Evolutionary conservation across 1,140 invertebrate species (phyloP).

Genomic region (Aricia agestis): DNA sequence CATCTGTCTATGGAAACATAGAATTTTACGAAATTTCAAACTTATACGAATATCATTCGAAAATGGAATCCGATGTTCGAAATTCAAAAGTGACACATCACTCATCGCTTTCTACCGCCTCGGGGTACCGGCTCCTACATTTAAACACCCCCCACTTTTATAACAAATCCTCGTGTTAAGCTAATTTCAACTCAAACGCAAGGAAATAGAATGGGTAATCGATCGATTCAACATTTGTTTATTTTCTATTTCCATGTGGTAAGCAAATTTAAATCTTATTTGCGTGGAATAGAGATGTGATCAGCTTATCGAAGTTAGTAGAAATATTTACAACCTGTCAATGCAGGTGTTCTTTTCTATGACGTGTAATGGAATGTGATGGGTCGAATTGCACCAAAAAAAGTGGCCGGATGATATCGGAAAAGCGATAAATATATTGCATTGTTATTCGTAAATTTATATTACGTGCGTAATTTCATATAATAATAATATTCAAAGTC

Average conservation of each 20-base stretch:
- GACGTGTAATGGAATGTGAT: neutral
- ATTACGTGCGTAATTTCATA: too few species aligned
- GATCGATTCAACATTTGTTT: neutral
- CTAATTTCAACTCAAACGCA: neutral
- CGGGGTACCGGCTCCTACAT: neutral
- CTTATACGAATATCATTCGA: neutral
- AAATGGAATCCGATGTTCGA: neutral
- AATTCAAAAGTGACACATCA: conserved; percentile 12
- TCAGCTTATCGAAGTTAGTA: neutral
- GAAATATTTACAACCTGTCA: neutral
- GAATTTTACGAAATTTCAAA: neutral
- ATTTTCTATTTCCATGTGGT: too few species aligned
- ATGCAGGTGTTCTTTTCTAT: neutral
- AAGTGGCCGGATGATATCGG: neutral
- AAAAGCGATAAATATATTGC: too few species aligned
- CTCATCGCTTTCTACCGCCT: neutral
- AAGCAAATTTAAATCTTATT: too few species aligned
- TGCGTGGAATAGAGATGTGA: too few species aligned
- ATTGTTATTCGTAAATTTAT: too few species aligned
- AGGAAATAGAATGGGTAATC: neutral
- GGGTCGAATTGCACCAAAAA: neutral
- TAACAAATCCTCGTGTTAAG: neutral
- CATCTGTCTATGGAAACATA: too few species aligned
- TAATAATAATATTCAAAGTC: too few species aligned
- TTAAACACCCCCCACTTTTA: conserved; percentile 3